Percentiles rank a stretch among this genome's conserved stretches.
Conservation (phyloP, 2,797 vertebrate species). For the Microcaecilia unicolor region DNA sequence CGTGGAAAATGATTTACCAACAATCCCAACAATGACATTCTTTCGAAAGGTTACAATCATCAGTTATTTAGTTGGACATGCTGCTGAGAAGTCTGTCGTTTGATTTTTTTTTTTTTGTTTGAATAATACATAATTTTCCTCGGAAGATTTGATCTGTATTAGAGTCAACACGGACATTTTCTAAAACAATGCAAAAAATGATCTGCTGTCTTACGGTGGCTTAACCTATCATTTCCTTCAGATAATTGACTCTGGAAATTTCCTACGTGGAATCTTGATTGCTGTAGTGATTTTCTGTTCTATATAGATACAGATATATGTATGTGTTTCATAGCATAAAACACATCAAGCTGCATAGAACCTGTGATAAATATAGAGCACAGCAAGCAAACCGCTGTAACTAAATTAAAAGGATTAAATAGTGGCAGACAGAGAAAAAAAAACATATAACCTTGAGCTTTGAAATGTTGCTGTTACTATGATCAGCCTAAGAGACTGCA, state of each 20-base stretch:
- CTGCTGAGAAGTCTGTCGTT: constrained; percentile 54
- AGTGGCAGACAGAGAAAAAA: constrained; percentile 15
- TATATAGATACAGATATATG: constrained; percentile 35
- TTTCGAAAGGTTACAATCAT: constrained; percentile 80
- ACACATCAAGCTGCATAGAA: constrained; percentile 44
- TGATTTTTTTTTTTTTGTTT: no score
- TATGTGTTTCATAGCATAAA: constrained; percentile 41
- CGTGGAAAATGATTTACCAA: constrained; percentile 66
- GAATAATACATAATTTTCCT: constrained; percentile 57
- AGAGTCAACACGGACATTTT: constrained; percentile 52
- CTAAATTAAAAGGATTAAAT: constrained; percentile 44
- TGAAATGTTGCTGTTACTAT: constrained; percentile 42
- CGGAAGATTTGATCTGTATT: constrained; percentile 51
- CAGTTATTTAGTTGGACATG: constrained; percentile 67
- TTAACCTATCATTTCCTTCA: constrained; percentile 52
- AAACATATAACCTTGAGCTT: constrained; percentile 41
- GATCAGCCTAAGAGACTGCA: constrained; percentile 13
- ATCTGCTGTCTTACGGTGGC: constrained; percentile 44
- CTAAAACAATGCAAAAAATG: constrained; percentile 55
- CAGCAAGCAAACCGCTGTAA: constrained; percentile 29
- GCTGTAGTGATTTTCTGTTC: no score
- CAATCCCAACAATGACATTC: constrained; percentile 60
- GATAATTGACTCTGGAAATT: constrained; percentile 53
- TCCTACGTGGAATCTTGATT: constrained; percentile 32
- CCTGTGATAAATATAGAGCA: constrained; percentile 28